A percentile compares a stretch with the other conserved stretches of the same genome.
These are phyloP conservation scores for pig (Sus scrofa) DNA, from an alignment of 2,113 vertebrate species.

Conservation along the genomic window T2T-Sscrofa CM000822.6:24100501-24101000, in stretches of 20 bases:
- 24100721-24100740: slow-evolving; percentile 70
- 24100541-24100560: slow-evolving; percentile 88
- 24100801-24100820: slow-evolving; percentile 72
- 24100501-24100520: slow-evolving; percentile 80
- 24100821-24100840: slow-evolving; percentile 47
- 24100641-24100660: slow-evolving; percentile 77
- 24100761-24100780: slow-evolving; percentile 78
- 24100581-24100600: slow-evolving; percentile 84
- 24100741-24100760: slow-evolving; percentile 73
- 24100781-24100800: slow-evolving; percentile 68
- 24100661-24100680: slow-evolving; percentile 82
- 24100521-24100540: slow-evolving; percentile 75
- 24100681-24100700: slow-evolving; percentile 72
- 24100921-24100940: neutral
- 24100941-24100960: neutral
- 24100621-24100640: slow-evolving; percentile 86
- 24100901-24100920: neutral
- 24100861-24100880: slow-evolving; percentile 70
- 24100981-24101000: slow-evolving; percentile 25
- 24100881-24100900: slow-evolving; percentile 26
- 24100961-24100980: slow-evolving; percentile 43
- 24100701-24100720: slow-evolving; percentile 68
- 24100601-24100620: slow-evolving; percentile 85
- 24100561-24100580: slow-evolving; percentile 83
- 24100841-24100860: slow-evolving; percentile 35